A percentile compares a stretch with the other conserved stretches of the same genome.
Evolutionary conservation across 2,113 vertebrate species (phyloP).

Genomic region (Protomyctophum bolini): DNA sequence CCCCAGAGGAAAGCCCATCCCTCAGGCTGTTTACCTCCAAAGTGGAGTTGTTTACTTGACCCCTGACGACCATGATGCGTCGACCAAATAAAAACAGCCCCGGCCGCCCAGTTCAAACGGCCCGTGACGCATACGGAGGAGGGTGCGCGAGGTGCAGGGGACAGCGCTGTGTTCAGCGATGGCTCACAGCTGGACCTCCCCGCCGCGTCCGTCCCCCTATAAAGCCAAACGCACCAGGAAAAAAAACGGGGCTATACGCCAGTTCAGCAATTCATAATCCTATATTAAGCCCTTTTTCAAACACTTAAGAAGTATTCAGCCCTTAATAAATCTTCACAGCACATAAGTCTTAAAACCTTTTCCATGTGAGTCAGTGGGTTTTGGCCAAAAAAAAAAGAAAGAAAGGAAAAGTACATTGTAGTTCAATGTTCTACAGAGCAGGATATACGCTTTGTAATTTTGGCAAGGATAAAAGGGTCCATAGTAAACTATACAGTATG

Average conservation of each 20-base stretch:
- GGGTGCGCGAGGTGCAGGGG: conserved; percentile 62
- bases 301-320: conserved; percentile 35
- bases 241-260: conserved; percentile 18
- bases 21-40: conserved; percentile 74
- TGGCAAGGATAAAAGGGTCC: conserved; percentile 18
- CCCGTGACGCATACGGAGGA: conserved; percentile 68
- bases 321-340: conserved; percentile 29
- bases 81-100: conserved; percentile 74
- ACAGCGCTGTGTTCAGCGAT: conserved; percentile 65
- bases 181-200: conserved; percentile 73
- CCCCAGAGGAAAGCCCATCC: conserved; percentile 70
- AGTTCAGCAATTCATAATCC: conserved; percentile 38
- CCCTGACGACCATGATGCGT: conserved; percentile 78
- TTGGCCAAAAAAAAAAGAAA: conserved; percentile 45
- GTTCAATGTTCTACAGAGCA: conserved; percentile 24
- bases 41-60: conserved; percentile 76
- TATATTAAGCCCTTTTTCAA: conserved; percentile 41
- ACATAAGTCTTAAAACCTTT: conserved; percentile 31
- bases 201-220: conserved; percentile 33
- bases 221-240: conserved; percentile 9
- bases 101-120: conserved; percentile 68
- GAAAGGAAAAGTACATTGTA: conserved; percentile 48
- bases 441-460: conserved; percentile 41
- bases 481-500: conserved; percentile 51
- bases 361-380: conserved; percentile 18